Evolutionary conservation across 2,797 vertebrate species (phyloP).

Genomic region (Amphiprion clarkii): DNA sequence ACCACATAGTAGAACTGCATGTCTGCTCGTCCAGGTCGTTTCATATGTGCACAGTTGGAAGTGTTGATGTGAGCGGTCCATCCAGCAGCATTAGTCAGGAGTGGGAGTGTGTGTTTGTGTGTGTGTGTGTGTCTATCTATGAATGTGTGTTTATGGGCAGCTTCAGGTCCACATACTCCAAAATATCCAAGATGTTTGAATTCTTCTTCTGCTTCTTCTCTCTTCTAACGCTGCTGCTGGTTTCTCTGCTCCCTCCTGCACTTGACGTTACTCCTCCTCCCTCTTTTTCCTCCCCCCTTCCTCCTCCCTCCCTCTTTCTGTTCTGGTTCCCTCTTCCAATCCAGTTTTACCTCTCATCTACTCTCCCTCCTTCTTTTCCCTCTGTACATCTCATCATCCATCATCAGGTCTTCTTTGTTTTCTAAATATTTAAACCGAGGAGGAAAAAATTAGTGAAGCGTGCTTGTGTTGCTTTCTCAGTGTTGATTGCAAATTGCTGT

Average conservation of each 20-base stretch:
- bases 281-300: constrained; percentile 47
- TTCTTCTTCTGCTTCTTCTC: not conserved
- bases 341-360: no score
- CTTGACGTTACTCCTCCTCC: constrained; percentile 8
- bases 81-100: constrained; percentile 60
- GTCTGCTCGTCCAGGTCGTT: constrained; percentile 67
- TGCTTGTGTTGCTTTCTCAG: not conserved
- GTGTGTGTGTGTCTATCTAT: constrained; percentile 34
- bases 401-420: not conserved
- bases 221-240: constrained; percentile 3
- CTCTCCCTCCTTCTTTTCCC: constrained; percentile 1
- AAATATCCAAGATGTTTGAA: constrained; percentile 3
- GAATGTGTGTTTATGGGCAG: constrained; percentile 31
- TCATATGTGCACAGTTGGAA: constrained; percentile 39
- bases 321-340: constrained; percentile 47
- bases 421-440: not conserved
- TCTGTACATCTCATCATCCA: not conserved
- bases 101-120: constrained; percentile 26
- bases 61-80: constrained; percentile 42
- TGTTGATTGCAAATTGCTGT: constrained; percentile 56
- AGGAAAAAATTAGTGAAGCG: no score
- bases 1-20: constrained; percentile 86
- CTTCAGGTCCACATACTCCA: constrained; percentile 37
- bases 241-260: not conserved
- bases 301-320: constrained; percentile 37